phyloP scores from a whole-genome alignment of 2,113 vertebrate genomes.

The Numida meleagris region DNA sequence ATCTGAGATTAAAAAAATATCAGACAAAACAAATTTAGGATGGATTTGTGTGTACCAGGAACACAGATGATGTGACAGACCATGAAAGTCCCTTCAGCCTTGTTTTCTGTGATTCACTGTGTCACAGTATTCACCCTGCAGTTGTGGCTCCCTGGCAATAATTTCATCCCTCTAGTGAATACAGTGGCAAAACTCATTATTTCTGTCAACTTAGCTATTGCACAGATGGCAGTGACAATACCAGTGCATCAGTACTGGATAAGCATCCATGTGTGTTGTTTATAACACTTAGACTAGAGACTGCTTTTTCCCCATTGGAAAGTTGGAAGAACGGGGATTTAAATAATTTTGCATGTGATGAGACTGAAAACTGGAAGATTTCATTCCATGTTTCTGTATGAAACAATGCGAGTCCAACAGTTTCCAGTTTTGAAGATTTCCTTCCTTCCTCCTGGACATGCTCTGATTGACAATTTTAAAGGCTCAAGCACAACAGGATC shows the following conservation, averaged over 20 bases:
- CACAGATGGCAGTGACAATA: background rate
- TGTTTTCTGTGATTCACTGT: background rate
- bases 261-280: rapidly evolving
- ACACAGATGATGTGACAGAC: background rate
- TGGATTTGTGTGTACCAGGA: background rate
- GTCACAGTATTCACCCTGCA: background rate
- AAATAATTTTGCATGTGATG: background rate
- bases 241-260: background rate
- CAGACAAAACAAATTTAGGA: background rate
- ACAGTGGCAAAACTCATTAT: background rate
- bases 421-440: background rate
- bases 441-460: background rate
- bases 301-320: rapidly evolving
- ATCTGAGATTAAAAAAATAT: background rate
- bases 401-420: background rate
- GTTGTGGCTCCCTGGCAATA: background rate
- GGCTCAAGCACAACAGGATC: background rate
- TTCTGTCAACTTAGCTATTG: background rate
- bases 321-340: background rate
- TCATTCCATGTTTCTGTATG: background rate
- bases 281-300: background rate
- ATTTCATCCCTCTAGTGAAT: background rate
- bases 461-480: background rate
- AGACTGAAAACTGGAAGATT: background rate
- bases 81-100: background rate